A percentile compares a stretch with the other conserved stretches of the same genome.
phyloP scores from a whole-genome alignment of 2,888 invertebrate species.

The Chironomus riparius region DNA sequence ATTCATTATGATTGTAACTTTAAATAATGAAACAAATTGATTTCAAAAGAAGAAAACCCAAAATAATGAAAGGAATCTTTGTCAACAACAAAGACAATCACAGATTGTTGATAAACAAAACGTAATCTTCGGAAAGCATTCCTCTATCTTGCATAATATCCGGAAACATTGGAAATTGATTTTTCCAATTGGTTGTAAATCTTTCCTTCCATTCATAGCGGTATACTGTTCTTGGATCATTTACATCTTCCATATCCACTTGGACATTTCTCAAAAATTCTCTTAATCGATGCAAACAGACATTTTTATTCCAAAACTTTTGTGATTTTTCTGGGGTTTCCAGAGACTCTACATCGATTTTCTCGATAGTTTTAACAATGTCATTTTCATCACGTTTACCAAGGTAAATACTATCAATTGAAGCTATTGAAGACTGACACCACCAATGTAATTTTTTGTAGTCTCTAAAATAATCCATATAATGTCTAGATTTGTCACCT shows the following conservation, averaged over 20 bases:
- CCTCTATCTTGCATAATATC: no score
- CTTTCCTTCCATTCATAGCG: slow-evolving; percentile 34
- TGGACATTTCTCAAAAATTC: slow-evolving; percentile 51
- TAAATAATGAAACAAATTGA: no score
- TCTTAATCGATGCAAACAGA: slow-evolving; percentile 57
- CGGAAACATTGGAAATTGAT: no score
- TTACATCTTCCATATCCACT: slow-evolving; percentile 34
- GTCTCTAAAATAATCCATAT: not conserved
- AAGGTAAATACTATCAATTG: not conserved
- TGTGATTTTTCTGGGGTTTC: not conserved
- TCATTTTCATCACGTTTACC: not conserved
- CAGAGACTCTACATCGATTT: not conserved
- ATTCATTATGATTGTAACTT: no score
- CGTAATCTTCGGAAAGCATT: not conserved
- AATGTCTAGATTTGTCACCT: not conserved
- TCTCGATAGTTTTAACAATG: not conserved
- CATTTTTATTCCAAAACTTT: no score
- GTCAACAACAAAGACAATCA: no score
- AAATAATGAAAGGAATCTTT: no score
- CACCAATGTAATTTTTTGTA: slow-evolving; percentile 42
- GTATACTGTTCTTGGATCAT: slow-evolving; percentile 34
- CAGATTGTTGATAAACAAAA: not conserved
- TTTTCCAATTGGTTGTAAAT: no score
- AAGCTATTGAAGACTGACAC: slow-evolving; percentile 31
- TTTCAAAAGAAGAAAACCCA: no score